Conservation (phyloP, 2,888 invertebrate species). For the Venustoraphidia nigricollis region DNA sequence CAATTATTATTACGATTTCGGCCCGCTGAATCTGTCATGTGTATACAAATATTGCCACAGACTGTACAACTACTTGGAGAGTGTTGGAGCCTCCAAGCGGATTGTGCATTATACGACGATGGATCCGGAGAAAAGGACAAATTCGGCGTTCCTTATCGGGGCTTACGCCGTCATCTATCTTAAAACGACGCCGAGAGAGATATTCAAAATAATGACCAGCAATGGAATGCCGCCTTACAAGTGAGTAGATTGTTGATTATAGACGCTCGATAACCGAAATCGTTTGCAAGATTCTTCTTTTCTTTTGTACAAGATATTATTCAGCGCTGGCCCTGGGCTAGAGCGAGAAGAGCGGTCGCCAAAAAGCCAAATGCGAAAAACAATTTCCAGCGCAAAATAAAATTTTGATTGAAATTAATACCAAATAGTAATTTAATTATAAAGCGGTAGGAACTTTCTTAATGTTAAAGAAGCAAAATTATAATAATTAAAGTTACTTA, state of each 20-base stretch:
- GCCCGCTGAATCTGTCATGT: conserved; percentile 75
- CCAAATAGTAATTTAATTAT: too few species aligned
- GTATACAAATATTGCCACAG: conserved; percentile 70
- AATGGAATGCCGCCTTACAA: conserved; percentile 28
- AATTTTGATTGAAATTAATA: too few species aligned
- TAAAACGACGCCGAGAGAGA: conserved; percentile 52
- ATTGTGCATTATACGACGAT: conserved; percentile 69
- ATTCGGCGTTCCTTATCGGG: conserved; percentile 76
- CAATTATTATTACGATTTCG: conserved; percentile 81
- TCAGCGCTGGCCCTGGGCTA: too few species aligned
- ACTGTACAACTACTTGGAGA: conserved; percentile 56
- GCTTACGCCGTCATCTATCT: conserved; percentile 62
- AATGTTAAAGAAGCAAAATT: too few species aligned
- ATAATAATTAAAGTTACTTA: too few species aligned
- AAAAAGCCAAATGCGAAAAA: too few species aligned
- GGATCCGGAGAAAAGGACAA: conserved; percentile 62
- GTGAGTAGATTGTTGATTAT: conserved; percentile 13
- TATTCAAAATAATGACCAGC: conserved; percentile 41
- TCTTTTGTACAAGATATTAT: too few species aligned
- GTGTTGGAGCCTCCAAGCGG: conserved; percentile 46
- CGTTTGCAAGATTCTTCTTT: conserved; percentile 4
- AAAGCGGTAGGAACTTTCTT: too few species aligned
- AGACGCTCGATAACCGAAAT: conserved; percentile 4
- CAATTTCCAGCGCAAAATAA: too few species aligned
- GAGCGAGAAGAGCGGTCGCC: too few species aligned